A percentile compares a stretch with the other conserved stretches of the same genome.
These are phyloP conservation scores for Asbolus verrucosus DNA, from an alignment of 1,140 invertebrate species.

Conservation along the genomic window DNA sequence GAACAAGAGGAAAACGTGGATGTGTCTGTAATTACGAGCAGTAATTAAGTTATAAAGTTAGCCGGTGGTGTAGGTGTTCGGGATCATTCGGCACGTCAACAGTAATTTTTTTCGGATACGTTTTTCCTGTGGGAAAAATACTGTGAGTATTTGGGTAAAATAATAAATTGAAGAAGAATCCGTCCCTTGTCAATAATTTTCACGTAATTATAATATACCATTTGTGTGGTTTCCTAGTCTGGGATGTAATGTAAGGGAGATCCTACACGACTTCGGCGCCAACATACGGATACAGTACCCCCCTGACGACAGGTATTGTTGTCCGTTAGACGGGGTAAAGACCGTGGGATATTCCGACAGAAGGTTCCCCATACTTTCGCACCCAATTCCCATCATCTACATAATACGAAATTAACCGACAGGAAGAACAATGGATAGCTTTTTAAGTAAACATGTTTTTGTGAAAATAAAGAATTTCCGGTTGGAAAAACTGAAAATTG, in stretches of 20 bases:
- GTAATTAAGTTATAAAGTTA: no score
- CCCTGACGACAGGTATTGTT: constrained; percentile 43
- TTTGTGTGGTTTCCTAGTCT: constrained; percentile 24
- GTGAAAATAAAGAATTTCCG: constrained; percentile 9
- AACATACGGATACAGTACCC: constrained; percentile 38
- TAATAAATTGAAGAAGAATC: constrained; percentile 4
- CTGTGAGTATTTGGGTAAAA: not conserved
- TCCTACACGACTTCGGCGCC: constrained; percentile 28
- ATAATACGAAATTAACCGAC: constrained; percentile 47
- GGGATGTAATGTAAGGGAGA: constrained; percentile 16
- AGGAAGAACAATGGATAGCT: constrained; percentile 40
- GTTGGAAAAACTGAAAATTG: constrained; percentile 40
- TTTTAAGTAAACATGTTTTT: constrained; percentile 18
- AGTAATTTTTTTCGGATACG: constrained; percentile 2
- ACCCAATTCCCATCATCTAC: constrained; percentile 49
- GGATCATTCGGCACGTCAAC: no score
- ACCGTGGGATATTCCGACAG: constrained; percentile 54
- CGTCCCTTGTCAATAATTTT: constrained; percentile 10
- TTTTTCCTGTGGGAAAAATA: constrained; percentile 24
- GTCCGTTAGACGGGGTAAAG: constrained; percentile 53
- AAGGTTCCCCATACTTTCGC: constrained; percentile 38
- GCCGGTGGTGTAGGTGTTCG: no score
- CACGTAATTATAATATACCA: constrained; percentile 25
- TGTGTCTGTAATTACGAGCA: not conserved
- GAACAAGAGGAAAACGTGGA: constrained; percentile 4